Evolutionary conservation across 2,888 invertebrate genomes (phyloP).

Genomic region (Caenorhabditis angaria): DNA sequence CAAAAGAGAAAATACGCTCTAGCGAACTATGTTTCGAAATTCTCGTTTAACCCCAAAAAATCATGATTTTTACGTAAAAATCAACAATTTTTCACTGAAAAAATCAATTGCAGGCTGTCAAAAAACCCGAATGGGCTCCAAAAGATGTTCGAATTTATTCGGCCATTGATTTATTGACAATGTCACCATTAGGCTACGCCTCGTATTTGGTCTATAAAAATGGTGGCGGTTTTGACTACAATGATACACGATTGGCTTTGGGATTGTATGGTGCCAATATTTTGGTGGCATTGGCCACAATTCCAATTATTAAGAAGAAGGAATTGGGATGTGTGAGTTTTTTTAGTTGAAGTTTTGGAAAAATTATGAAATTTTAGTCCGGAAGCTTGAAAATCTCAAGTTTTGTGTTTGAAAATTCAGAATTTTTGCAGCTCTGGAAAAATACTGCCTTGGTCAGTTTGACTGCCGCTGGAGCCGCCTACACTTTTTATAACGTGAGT

Average conservation of each 20-base stretch:
- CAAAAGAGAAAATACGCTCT: not conserved
- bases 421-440: constrained; percentile 53
- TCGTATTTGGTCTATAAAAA: constrained; percentile 69
- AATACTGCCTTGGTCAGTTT: constrained; percentile 56
- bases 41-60: not conserved
- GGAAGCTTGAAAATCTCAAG: not conserved
- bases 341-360: not conserved
- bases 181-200: constrained; percentile 67
- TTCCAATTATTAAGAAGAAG: constrained; percentile 61
- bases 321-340: constrained; percentile 54
- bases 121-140: constrained; percentile 63
- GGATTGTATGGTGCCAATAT: constrained; percentile 62
- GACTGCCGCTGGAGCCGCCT: constrained; percentile 59
- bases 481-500: constrained; percentile 61
- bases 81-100: not conserved
- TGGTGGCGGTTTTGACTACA: constrained; percentile 70
- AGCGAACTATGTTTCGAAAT: not conserved
- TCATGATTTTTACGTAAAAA: not conserved
- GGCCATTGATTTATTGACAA: constrained; percentile 57
- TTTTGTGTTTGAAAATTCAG: not conserved
- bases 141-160: constrained; percentile 57
- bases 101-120: constrained; percentile 45
- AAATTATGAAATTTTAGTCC: constrained; percentile 1
- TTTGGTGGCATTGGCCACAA: constrained; percentile 47
- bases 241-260: constrained; percentile 64